These are phyloP conservation scores for Periplaneta americana DNA, from an alignment of 1,140 invertebrate genomes.

Conservation along the genomic window DNA sequence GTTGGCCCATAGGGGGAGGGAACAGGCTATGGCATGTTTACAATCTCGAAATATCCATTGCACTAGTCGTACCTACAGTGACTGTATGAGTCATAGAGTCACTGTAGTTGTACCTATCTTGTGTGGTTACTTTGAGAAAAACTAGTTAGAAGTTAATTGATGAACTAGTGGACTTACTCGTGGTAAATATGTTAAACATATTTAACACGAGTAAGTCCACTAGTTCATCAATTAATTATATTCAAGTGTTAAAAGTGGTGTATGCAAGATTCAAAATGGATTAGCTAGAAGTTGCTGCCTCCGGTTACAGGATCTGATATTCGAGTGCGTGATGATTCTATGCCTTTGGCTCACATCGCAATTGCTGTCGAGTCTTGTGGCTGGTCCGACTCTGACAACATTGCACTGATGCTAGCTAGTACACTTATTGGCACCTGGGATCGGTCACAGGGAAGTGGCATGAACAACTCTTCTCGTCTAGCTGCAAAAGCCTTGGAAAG, in stretches of 20 bases:
- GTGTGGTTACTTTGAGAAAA: background rate
- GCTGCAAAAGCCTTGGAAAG: constrained; percentile 64
- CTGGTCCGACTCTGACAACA: constrained; percentile 94
- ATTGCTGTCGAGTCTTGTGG: constrained; percentile 90
- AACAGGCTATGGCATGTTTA: no score
- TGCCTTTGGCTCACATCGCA: constrained; percentile 96
- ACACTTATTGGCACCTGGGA: constrained; percentile 88
- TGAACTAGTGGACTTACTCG: no score
- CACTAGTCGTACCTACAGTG: no score
- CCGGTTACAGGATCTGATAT: constrained; percentile 75
- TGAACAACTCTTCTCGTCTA: constrained; percentile 78
- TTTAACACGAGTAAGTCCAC: no score
- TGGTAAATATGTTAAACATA: no score
- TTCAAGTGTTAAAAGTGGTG: no score
- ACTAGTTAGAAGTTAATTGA: background rate
- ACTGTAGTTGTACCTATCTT: no score
- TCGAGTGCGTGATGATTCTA: constrained; percentile 84
- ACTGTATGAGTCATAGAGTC: no score
- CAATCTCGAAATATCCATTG: no score
- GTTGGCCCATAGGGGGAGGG: no score
- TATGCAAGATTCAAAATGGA: no score
- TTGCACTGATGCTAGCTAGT: constrained; percentile 97
- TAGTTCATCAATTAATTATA: no score
- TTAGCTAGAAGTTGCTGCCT: background rate
- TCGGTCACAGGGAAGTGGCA: constrained; percentile 84